Conservation (phyloP, 2,888 invertebrate species). For the Corythucha ciliata region DNA sequence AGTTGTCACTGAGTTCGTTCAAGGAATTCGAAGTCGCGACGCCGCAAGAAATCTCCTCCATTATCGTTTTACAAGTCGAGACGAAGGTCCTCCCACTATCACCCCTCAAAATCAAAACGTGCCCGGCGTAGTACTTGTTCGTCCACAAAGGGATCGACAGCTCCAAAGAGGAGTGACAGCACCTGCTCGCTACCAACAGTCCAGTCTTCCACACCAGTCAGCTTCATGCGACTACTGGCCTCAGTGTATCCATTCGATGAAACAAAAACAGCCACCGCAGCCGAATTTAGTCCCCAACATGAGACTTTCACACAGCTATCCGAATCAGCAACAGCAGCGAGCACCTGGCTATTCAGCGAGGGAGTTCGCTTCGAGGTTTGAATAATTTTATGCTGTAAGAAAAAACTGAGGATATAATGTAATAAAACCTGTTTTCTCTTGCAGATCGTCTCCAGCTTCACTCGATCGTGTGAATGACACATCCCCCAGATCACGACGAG, state of each 20-base stretch:
- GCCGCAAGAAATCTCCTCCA: slow-evolving; percentile 45
- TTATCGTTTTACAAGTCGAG: slow-evolving; percentile 14
- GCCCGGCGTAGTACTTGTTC: slow-evolving; percentile 40
- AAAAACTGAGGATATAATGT: background rate
- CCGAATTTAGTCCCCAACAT: slow-evolving; percentile 37
- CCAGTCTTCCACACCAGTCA: too few relatives aligned
- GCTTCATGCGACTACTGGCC: slow-evolving; percentile 53
- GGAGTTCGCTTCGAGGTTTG: slow-evolving; percentile 19
- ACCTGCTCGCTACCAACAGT: slow-evolving; percentile 31
- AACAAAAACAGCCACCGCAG: slow-evolving; percentile 39
- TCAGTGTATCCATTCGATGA: slow-evolving; percentile 44
- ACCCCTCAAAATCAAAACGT: slow-evolving; percentile 32
- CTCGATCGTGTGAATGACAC: slow-evolving; percentile 40
- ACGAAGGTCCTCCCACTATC: slow-evolving; percentile 35
- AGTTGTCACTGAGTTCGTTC: slow-evolving; percentile 49
- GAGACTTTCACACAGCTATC: slow-evolving; percentile 45
- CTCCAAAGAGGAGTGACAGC: slow-evolving; percentile 18
- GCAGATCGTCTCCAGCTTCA: slow-evolving; percentile 42
- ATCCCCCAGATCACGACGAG: slow-evolving; percentile 30
- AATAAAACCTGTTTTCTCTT: background rate
- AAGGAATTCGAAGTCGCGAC: slow-evolving; percentile 47
- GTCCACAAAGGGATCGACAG: slow-evolving; percentile 35
- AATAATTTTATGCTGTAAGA: background rate
- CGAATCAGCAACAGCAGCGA: slow-evolving; percentile 37
- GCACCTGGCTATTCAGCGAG: too few relatives aligned